Evolutionary conservation across 2,888 invertebrate species (phyloP).

Genomic region (Meiosimyza decipiens): DNA sequence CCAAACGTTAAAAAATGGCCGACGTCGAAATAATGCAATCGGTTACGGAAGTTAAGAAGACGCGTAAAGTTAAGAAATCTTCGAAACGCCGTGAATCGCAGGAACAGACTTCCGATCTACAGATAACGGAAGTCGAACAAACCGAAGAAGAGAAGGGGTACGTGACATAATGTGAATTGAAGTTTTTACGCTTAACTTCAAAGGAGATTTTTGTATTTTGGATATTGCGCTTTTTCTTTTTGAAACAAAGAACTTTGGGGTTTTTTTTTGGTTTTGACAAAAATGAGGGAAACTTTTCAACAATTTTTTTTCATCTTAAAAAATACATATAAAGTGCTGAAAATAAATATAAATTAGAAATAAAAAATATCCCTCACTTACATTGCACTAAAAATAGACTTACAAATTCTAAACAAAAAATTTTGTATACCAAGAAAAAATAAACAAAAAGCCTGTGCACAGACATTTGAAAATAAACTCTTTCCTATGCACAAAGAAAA

Average conservation of each 20-base stretch:
- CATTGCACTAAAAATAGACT: slow-evolving; percentile 19
- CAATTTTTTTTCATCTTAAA: too few relatives aligned
- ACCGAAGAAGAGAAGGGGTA: slow-evolving; percentile 79
- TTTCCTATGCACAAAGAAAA: too few relatives aligned
- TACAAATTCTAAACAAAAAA: not conserved
- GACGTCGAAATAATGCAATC: slow-evolving; percentile 91
- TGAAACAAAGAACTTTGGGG: slow-evolving; percentile 18
- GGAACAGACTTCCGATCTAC: slow-evolving; percentile 73
- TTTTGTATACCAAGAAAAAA: not conserved
- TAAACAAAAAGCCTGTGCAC: not conserved
- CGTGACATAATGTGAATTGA: slow-evolving; percentile 72
- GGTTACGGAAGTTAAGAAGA: slow-evolving; percentile 85
- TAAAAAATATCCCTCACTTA: not conserved
- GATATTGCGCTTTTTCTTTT: slow-evolving; percentile 3
- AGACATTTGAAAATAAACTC: not conserved
- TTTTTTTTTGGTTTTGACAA: too few relatives aligned
- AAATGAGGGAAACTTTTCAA: too few relatives aligned
- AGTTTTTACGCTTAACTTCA: slow-evolving; percentile 27
- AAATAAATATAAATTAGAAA: slow-evolving; percentile 17
- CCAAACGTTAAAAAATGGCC: slow-evolving; percentile 73
- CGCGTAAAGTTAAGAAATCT: slow-evolving; percentile 92
- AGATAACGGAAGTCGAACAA: slow-evolving; percentile 83
- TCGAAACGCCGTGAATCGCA: slow-evolving; percentile 84
- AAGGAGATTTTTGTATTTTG: slow-evolving; percentile 31
- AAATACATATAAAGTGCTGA: not conserved